Evolutionary conservation across 1,140 invertebrate genomes (phyloP), one percentile per base, ranked within the genome.

Genomic region (Neodiprion fabricii): DNA sequence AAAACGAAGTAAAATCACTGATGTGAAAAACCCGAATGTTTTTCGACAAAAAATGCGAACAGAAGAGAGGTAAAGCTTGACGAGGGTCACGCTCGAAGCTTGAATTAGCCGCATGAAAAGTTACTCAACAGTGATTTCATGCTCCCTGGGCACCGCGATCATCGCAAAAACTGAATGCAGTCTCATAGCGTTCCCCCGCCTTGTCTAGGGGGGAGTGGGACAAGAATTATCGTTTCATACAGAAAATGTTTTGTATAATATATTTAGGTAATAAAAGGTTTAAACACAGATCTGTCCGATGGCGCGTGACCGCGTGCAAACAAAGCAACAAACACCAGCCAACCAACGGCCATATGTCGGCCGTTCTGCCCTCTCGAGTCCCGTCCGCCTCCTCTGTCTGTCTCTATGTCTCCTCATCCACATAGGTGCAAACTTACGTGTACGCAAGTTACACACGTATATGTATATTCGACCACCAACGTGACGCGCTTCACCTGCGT

Each of bases 201-300:
- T 40, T 40, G 28, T 40, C 28, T 40, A 40, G 2, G 28, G 28
- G 28, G 28, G 28, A 40, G 28, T 3, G 28, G 28, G 28, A 40
- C 28, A 2, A 40, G 28, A 40, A 61, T 61, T 61, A 61, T 61
- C 53, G 53, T 61, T 61, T 61, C 11, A 61, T 61, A 61, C 53
- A 61, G 11, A 3, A 61, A 61, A 61, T 17, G 53, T 61, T 61
- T 61, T 61, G 53, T 61, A 61, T 61, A 14, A 61, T 61, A 61
- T 61, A 61, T 61, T 61, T 61, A 61, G 53, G 53, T 61, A 61
- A 61, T 61, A 61, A 61, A 61, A 61, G 53, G n/a, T 61, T 61
- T 61, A 61, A 61, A 61, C 53, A 9, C 53, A 61, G 11, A 14
- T 61, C n/a, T 5, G 53, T 61, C 11, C 53, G 53, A 61, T 61